These are phyloP conservation scores for Etheostoma perlongum DNA, from an alignment of 2,797 vertebrate genomes.

Conservation along the genomic window DNA sequence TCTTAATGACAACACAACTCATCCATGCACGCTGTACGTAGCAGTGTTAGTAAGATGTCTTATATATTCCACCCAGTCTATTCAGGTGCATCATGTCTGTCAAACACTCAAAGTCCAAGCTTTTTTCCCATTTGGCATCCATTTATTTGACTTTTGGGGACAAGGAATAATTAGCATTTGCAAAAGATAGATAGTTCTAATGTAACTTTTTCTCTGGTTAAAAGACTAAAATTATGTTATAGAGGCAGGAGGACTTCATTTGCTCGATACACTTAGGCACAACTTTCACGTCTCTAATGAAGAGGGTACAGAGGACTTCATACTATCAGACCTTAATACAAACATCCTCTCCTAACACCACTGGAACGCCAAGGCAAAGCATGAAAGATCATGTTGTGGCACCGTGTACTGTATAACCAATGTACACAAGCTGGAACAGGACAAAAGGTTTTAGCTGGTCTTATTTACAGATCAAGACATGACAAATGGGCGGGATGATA, in stretches of 20 bases:
- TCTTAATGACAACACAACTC: background rate
- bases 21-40: no score
- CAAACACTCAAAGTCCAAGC: background rate
- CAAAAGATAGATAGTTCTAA: conserved; percentile 81
- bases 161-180: conserved; percentile 77
- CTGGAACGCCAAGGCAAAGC: conserved; percentile 80
- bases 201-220: conserved; percentile 75
- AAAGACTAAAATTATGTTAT: conserved; percentile 79
- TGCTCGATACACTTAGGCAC: conserved; percentile 80
- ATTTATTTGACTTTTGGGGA: conserved; percentile 79
- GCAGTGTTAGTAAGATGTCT: background rate
- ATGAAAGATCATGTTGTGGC: conserved; percentile 61
- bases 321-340: conserved; percentile 70
- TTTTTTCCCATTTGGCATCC: conserved; percentile 77
- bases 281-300: conserved; percentile 78
- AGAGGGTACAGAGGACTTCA: conserved; percentile 72
- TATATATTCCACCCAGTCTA: background rate
- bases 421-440: conserved; percentile 61
- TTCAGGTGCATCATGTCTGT: background rate
- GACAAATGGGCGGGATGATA: conserved; percentile 59
- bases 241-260: conserved; percentile 76
- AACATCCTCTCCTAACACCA: conserved; percentile 73
- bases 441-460: conserved; percentile 66
- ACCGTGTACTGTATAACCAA: conserved; percentile 54
- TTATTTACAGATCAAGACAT: conserved; percentile 73